These are phyloP conservation scores for Poecilia velifera DNA, from an alignment of 2,797 vertebrate genomes.

Conservation along the genomic window DNA sequence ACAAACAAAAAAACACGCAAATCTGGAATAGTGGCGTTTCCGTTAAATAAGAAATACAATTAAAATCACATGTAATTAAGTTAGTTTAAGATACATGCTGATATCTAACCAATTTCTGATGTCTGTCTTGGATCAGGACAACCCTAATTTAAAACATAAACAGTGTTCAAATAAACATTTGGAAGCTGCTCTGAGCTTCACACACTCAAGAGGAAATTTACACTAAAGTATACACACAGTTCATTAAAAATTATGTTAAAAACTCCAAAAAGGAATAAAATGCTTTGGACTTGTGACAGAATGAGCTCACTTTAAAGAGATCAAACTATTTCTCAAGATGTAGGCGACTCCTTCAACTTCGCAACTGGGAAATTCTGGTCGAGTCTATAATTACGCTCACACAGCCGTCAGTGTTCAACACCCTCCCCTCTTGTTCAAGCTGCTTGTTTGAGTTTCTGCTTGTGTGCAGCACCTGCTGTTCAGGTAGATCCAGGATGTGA, in stretches of 20 bases:
- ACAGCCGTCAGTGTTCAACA: conserved; percentile 17
- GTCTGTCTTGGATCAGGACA: too few relatives aligned
- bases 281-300: background rate
- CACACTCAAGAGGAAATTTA: background rate
- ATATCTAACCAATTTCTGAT: too few relatives aligned
- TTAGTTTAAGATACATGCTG: too few relatives aligned
- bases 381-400: background rate
- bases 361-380: background rate
- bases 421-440: conserved; percentile 3
- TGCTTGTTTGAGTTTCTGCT: conserved; percentile 13
- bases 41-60: too few relatives aligned
- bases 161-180: background rate
- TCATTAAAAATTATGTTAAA: background rate
- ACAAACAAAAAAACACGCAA: too few relatives aligned
- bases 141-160: too few relatives aligned
- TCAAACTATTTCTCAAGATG: background rate
- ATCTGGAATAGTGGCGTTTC: too few relatives aligned
- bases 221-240: background rate
- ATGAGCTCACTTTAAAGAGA: background rate
- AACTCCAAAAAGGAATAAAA: background rate
- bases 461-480: conserved; percentile 33
- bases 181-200: background rate
- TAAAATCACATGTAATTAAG: too few relatives aligned
- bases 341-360: background rate
- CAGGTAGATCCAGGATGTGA: conserved; percentile 44